These are phyloP conservation scores for Moxostoma hubbsi DNA, from an alignment of 2,797 vertebrate species.

Conservation along the genomic window DNA sequence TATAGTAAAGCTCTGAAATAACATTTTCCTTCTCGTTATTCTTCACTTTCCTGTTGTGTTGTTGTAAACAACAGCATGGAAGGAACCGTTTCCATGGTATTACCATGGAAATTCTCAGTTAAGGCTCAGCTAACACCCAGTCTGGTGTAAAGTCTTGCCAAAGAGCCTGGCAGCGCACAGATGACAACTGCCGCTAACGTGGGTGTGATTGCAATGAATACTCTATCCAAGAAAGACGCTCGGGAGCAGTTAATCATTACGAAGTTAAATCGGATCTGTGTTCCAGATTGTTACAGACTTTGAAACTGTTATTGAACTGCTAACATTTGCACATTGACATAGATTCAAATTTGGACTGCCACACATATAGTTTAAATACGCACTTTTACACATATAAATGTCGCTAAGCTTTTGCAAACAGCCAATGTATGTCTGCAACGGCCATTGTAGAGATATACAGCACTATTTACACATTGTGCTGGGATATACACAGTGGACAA, in stretches of 20 bases:
- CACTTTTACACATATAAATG: constrained; percentile 4
- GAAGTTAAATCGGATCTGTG: constrained; percentile 38
- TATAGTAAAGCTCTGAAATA: constrained; percentile 37
- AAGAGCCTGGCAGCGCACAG: constrained; percentile 45
- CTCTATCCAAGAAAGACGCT: constrained; percentile 40
- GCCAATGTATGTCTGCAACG: neutral
- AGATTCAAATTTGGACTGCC: neutral
- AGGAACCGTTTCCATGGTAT: constrained; percentile 58
- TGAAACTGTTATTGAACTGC: constrained; percentile 41
- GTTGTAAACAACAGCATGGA: constrained; percentile 46
- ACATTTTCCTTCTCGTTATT: constrained; percentile 45
- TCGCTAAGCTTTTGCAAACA: neutral
- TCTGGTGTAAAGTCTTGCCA: constrained; percentile 50
- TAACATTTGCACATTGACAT: neutral
- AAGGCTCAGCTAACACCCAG: constrained; percentile 47
- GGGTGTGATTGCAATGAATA: constrained; percentile 51
- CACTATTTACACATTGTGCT: neutral
- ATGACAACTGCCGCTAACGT: constrained; percentile 49
- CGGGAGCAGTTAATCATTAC: constrained; percentile 41
- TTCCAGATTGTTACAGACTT: constrained; percentile 36
- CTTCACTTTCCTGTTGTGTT: constrained; percentile 26
- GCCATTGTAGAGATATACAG: neutral
- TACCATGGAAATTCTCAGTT: constrained; percentile 58
- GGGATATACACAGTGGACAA: neutral
- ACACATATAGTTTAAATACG: neutral